These are phyloP conservation scores for Drosophila subpulchrella DNA, from an alignment of 1,140 invertebrate species.

Conservation along the genomic window DNA sequence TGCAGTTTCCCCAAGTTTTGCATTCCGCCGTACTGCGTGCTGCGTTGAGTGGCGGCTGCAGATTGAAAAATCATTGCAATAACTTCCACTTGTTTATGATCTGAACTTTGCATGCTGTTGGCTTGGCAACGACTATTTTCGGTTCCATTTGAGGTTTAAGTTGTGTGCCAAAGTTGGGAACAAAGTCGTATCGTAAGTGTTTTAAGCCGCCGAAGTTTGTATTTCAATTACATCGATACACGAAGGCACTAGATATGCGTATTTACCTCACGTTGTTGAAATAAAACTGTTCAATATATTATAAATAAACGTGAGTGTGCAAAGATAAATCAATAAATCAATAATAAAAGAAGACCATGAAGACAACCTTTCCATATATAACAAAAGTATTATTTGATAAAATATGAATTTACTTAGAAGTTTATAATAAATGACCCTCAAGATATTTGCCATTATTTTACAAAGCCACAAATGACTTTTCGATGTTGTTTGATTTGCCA, in stretches of 20 bases:
- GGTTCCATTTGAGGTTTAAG: conserved; percentile 16
- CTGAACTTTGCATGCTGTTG: conserved; percentile 16
- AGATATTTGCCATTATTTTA: too few species aligned
- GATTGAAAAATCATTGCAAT: conserved; percentile 44
- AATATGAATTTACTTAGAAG: too few species aligned
- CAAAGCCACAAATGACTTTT: too few species aligned
- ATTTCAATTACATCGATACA: conserved; percentile 1
- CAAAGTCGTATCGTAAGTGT: conserved; percentile 1
- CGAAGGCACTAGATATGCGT: background rate
- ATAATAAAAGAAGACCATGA: too few species aligned
- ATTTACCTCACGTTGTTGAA: background rate
- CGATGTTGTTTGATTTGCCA: too few species aligned
- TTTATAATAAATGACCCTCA: too few species aligned
- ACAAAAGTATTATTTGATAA: too few species aligned
- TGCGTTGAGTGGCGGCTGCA: conserved; percentile 8
- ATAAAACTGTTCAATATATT: background rate
- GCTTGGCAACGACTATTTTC: conserved; percentile 5
- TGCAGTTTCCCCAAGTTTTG: background rate
- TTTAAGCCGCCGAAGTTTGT: background rate
- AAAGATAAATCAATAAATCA: too few species aligned
- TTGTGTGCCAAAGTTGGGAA: conserved; percentile 1
- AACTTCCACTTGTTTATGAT: conserved; percentile 37
- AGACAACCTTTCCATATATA: too few species aligned
- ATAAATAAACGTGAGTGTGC: background rate
- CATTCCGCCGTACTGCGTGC: background rate